phyloP scores from a whole-genome alignment of 1,140 invertebrate genomes.

The Leptinotarsa texana region DNA sequence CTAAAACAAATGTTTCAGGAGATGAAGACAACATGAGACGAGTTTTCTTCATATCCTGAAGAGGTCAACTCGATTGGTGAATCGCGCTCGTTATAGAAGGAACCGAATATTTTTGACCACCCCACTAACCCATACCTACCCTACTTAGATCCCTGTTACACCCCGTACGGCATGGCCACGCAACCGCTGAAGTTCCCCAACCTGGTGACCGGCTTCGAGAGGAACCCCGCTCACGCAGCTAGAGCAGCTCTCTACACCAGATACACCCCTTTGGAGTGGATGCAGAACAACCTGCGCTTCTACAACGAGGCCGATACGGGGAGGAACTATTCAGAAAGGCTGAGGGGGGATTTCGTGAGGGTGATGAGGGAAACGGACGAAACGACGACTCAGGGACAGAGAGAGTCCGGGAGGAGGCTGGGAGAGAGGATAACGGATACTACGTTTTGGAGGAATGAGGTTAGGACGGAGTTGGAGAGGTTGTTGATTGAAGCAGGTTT shows the following conservation, averaged over 20 bases:
- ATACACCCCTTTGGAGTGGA: slow-evolving; percentile 92
- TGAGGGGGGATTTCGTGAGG: slow-evolving; percentile 80
- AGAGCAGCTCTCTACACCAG: slow-evolving; percentile 77
- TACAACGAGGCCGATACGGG: slow-evolving; percentile 86
- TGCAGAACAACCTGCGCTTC: slow-evolving; percentile 80
- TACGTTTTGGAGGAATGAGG: slow-evolving; percentile 92
- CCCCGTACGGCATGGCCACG: slow-evolving; percentile 68
- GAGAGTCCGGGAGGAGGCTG: slow-evolving; percentile 76
- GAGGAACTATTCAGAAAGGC: slow-evolving; percentile 79
- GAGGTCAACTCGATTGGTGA: too few relatives aligned
- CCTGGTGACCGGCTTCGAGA: slow-evolving; percentile 75
- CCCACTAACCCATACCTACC: too few relatives aligned
- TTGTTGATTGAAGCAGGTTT: slow-evolving; percentile 81
- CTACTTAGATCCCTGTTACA: slow-evolving; percentile 65
- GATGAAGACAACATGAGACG: too few relatives aligned
- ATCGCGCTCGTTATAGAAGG: too few relatives aligned
- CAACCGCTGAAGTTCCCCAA: slow-evolving; percentile 79
- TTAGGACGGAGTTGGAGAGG: slow-evolving; percentile 81
- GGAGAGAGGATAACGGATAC: slow-evolving; percentile 90
- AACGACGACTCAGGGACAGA: slow-evolving; percentile 71
- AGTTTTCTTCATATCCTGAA: too few relatives aligned
- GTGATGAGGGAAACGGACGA: slow-evolving; percentile 77
- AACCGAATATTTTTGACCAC: too few relatives aligned
- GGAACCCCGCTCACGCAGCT: slow-evolving; percentile 76
- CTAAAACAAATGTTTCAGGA: too few relatives aligned